phyloP scores from a whole-genome alignment of 2,797 vertebrate genomes.

The Poecilia gillii region DNA sequence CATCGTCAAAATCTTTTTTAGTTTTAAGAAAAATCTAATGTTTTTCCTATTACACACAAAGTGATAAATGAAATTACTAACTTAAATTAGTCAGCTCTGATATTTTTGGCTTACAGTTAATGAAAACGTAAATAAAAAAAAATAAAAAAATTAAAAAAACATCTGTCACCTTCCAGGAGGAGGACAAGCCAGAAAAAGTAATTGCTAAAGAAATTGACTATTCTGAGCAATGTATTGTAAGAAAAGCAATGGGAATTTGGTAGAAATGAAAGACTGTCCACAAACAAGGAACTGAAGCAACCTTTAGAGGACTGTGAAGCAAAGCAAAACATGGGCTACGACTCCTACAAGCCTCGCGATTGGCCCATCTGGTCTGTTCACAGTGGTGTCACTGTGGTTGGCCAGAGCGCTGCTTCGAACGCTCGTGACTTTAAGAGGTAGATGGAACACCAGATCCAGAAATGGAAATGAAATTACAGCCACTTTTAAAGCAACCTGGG shows the following conservation, averaged over 20 bases:
- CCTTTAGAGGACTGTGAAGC: background rate
- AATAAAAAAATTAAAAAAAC: no score
- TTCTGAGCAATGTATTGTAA: background rate
- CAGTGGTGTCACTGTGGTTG: background rate
- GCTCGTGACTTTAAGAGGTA: background rate
- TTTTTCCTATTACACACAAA: background rate
- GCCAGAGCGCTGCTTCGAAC: background rate
- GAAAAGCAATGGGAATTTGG: background rate
- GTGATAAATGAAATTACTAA: background rate
- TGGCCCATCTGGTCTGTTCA: background rate
- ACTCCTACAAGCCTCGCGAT: background rate
- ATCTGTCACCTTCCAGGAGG: background rate
- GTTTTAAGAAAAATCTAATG: background rate
- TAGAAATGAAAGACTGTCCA: background rate
- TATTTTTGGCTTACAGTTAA: background rate
- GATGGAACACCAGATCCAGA: background rate
- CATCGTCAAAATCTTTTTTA: background rate
- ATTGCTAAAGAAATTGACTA: background rate
- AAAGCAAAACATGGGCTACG: background rate
- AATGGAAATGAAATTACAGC: background rate
- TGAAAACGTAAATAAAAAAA: background rate
- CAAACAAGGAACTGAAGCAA: background rate
- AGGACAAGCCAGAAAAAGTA: background rate
- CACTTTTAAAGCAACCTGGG: background rate
- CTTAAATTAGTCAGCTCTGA: background rate